Evolutionary conservation across 2,113 vertebrate species (phyloP).

Genomic region (Bubo scandiacus): DNA sequence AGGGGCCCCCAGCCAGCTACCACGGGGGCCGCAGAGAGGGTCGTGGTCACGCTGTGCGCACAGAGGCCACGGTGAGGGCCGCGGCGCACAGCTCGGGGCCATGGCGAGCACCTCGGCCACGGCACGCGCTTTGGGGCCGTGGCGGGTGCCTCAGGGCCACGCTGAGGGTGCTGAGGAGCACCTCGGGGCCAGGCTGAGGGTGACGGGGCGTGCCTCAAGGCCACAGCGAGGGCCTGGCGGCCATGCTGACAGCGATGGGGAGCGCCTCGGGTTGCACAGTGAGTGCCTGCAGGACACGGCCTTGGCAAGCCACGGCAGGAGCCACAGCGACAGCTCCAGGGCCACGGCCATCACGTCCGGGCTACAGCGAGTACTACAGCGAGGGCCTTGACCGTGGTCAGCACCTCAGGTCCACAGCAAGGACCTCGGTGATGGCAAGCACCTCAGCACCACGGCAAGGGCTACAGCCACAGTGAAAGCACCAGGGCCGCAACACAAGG

Average conservation of each 20-base stretch:
- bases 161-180: neutral
- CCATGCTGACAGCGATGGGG: fast-evolving
- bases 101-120: fast-evolving
- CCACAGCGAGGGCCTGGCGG: neutral
- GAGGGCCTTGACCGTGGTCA: neutral
- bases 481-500: neutral
- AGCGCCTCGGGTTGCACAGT: neutral
- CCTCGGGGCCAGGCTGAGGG: neutral
- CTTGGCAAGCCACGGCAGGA: neutral
- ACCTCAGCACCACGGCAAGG: neutral
- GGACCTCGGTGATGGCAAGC: neutral
- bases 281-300: neutral
- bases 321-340: neutral
- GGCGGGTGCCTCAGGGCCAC: neutral
- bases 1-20: neutral
- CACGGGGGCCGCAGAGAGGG: neutral
- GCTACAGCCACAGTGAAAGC: neutral
- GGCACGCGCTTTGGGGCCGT: fast-evolving
- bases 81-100: fast-evolving
- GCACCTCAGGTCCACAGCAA: neutral
- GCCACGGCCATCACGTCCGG: fast-evolving
- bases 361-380: neutral
- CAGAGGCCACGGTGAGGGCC: neutral
- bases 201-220: neutral
- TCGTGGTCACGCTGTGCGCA: fast-evolving